Percentiles rank a stretch among this genome's conserved stretches.
phyloP scores from a whole-genome alignment of 2,113 vertebrate genomes.

The Riparia riparia region DNA sequence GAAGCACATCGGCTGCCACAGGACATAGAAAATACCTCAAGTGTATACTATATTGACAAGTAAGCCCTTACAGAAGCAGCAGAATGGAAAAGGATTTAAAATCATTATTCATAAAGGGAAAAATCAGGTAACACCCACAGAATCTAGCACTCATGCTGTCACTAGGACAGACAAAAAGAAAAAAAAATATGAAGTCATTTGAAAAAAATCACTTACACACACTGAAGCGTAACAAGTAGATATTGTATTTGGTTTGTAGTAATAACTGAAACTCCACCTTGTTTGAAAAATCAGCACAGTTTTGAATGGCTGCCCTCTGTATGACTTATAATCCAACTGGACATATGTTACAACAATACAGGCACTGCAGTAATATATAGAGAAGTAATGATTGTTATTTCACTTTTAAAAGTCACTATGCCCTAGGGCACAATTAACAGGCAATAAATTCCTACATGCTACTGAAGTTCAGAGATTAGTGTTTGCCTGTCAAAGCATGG shows the following conservation, averaged over 20 bases:
- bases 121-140: background rate
- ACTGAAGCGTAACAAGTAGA: background rate
- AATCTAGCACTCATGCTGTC: background rate
- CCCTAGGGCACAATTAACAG: conserved; percentile 46
- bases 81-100: background rate
- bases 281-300: background rate
- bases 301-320: background rate
- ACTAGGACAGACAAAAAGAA: background rate
- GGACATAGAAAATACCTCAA: background rate
- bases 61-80: background rate
- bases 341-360: background rate
- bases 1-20: background rate
- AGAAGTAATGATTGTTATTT: conserved; percentile 25
- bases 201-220: background rate
- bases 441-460: conserved; percentile 43
- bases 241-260: background rate
- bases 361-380: background rate
- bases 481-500: conserved; percentile 12
- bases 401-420: conserved; percentile 1
- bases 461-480: conserved; percentile 21
- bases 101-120: background rate
- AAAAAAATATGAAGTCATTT: background rate
- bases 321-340: background rate
- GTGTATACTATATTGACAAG: background rate
- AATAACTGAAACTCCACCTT: background rate